Evolutionary conservation across 2,113 vertebrate species (phyloP).

Genomic region (Miniopterus natalensis): DNA sequence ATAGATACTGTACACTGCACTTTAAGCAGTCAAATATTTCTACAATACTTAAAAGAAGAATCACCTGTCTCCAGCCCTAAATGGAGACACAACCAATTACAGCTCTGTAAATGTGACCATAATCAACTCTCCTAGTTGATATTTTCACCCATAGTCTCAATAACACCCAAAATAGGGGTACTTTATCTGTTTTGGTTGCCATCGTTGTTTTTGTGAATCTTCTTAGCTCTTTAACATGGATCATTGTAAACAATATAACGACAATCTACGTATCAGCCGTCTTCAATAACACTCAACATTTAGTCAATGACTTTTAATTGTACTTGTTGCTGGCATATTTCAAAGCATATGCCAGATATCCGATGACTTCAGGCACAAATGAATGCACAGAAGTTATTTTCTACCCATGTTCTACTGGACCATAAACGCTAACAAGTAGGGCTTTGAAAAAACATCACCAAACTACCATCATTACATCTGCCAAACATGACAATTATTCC

Average conservation of each 20-base stretch:
- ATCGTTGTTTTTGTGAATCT: background rate
- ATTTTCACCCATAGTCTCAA: background rate
- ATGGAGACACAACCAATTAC: background rate
- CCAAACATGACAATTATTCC: background rate
- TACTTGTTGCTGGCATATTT: background rate
- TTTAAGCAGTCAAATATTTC: background rate
- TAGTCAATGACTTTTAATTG: background rate
- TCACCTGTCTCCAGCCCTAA: background rate
- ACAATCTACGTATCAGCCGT: background rate
- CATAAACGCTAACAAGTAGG: background rate
- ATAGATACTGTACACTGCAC: background rate
- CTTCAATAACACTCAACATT: background rate
- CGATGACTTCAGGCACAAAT: background rate
- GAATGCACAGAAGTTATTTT: background rate
- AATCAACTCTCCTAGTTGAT: background rate
- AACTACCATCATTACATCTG: background rate
- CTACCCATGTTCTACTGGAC: background rate
- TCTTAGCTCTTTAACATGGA: background rate
- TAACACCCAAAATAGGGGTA: background rate
- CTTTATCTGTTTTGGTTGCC: background rate
- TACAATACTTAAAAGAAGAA: background rate
- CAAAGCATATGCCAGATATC: background rate
- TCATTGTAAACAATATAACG: background rate
- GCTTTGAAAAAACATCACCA: background rate
- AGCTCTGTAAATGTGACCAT: background rate